Evolutionary conservation across 2,797 vertebrate species (phyloP), one percentile per base, ranked within the genome.

Genomic region (Vipera latastei): DNA sequence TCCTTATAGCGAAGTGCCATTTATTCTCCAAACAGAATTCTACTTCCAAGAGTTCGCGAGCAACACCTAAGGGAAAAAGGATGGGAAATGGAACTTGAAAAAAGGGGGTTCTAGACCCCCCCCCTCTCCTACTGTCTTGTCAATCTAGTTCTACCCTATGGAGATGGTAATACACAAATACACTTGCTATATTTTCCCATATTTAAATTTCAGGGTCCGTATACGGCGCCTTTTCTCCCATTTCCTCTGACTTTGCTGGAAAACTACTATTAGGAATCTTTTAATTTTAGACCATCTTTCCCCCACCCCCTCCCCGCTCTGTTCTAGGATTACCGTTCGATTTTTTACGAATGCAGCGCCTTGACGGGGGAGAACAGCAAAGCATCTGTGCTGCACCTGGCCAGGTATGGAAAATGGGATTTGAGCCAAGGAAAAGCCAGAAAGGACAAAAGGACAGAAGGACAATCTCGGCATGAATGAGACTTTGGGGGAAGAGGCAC

Each of bases 261-360:
- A 85, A 92, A 92, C 32, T 91, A 57, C 94, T 93, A 89, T 25
- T 83, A 25, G 8, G 73, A 83, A 83, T 83, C 38, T 48, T 48
- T 83, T 83, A 44, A 48, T 87, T 87, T 8, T 87, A 65, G 28
- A 89, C 51, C 4, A 0, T 90, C 38, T 89, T 94, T 95, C 16
- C 4, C 14, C 1, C 4, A 0, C 28, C 9, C 11, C n/a, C 14
- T 3, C 55, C 2, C 55, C 83, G 92, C 6, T 90, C 90, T 96
- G 73, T 57, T 93, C 95, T 96, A 99, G 99, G 98, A 99, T 90
- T 98, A 97, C 92, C 97, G 96, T 89, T 96, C 99, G 95, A 96
- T 98, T 93, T 99, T 99, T 97, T 99, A 98, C 61, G 99, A 99
- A 96, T 99, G 98, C 98, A 99, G 99, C 14, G 99, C 99, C 1